These are phyloP conservation scores for Stratiolaelaps scimitus DNA, from an alignment of 1,140 invertebrate species.

Conservation along the genomic window DNA sequence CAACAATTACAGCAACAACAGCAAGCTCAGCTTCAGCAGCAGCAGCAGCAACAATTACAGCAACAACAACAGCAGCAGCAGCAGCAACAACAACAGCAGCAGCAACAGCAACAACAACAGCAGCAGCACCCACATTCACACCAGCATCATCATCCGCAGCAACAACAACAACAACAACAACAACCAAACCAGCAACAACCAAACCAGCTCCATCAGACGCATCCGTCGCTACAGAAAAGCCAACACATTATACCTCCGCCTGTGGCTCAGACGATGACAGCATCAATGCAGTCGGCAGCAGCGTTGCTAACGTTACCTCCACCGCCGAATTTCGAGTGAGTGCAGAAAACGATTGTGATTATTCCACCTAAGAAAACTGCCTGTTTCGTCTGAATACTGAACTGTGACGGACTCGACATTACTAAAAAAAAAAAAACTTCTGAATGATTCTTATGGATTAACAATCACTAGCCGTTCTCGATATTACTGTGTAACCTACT, in stretches of 20 bases:
- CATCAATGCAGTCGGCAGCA: not conserved
- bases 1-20: not conserved
- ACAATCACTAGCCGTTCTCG: no score
- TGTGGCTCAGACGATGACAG: not conserved
- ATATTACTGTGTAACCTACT: no score
- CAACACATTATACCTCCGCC: not conserved
- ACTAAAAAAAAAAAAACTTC: no score
- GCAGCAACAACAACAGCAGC: not conserved
- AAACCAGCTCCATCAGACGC: not conserved
- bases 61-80: not conserved
- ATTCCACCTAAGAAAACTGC: no score
- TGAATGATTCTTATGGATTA: no score
- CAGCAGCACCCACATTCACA: not conserved
- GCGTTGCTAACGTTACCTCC: slow-evolving; percentile 19
- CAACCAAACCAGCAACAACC: not conserved
- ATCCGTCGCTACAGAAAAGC: not conserved
- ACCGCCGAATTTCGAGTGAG: slow-evolving; percentile 29
- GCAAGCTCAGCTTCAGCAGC: not conserved
- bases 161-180: no score
- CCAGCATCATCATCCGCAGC: no score
- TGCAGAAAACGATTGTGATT: no score
- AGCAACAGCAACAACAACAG: slow-evolving; percentile 4
- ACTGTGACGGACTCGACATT: no score
- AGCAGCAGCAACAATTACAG: not conserved
- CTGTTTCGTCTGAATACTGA: no score